Evolutionary conservation across 2,113 vertebrate genomes (phyloP), one percentile per base, ranked within the genome.

Genomic region (Poeciliopsis occidentalis): DNA sequence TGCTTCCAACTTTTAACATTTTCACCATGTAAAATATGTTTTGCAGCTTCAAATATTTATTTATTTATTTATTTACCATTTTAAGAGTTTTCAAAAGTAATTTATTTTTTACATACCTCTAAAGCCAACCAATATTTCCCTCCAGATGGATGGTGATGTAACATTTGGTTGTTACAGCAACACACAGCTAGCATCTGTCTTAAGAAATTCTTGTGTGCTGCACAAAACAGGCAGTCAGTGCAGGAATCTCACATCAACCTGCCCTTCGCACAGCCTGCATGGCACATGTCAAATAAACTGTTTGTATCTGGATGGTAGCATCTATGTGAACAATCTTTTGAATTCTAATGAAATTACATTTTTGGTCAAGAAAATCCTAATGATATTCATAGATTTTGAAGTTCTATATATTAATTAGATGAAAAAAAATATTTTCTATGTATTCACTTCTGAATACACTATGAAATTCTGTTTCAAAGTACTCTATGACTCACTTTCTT

Each of bases 121-220:
- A 68, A 0, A 51, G 27, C 1, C 34, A 39, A 8, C 69, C 72
- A 75, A 71, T 73, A 44, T 72, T 89, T 91, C 76, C 81, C 85
- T 88, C 80, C 89, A 90, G 84, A 92, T 86, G 84, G 81, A 60
- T 47, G 71, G 66, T 84, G 84, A 85, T 12, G 74, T 83, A 75
- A 85, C 44, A 19, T 30, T 19, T 24, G 2, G 77, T 57, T 32
- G 44, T 41, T 11, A 54, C 2, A 2, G 60, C 29, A 67, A 24
- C 66, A 65, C 67, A 75, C 51, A 60, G 30, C 67, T 69, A 61
- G 64, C 32, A 75, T 72, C 80, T 65, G 39, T 66, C 81, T 88
- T n/a, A n/a, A n/a, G 61, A 64, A 51, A 39, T 80, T 74, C 72
- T 89, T 41, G 86, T 87, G 76, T 85, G 17, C 29, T 71, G n/a